Conservation (phyloP, 2,797 vertebrate species). For the Pterois miles region DNA sequence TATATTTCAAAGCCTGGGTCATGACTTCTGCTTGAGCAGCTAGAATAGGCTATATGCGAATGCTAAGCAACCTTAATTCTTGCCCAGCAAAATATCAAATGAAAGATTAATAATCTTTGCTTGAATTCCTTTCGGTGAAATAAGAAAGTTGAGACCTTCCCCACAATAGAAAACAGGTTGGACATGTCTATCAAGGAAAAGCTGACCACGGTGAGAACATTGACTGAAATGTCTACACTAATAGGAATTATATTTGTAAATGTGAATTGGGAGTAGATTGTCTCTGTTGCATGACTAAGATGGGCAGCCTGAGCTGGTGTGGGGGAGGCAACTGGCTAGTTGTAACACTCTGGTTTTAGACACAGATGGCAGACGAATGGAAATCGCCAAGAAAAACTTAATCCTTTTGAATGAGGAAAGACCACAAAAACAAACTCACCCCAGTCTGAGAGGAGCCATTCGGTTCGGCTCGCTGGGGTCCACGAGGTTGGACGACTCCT, state of each 20-base stretch:
- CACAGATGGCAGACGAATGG: slow-evolving; percentile 16
- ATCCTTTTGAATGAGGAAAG: slow-evolving; percentile 10
- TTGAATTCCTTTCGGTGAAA: neutral
- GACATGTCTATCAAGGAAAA: neutral
- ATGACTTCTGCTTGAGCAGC: neutral
- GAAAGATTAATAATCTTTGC: neutral
- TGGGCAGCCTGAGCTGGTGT: slow-evolving; percentile 24
- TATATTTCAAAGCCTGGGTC: neutral
- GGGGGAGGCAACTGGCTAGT: slow-evolving; percentile 15
- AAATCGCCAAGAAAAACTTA: slow-evolving; percentile 8
- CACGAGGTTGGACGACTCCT: slow-evolving; percentile 92
- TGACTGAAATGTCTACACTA: neutral
- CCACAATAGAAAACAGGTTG: neutral
- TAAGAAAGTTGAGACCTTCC: neutral
- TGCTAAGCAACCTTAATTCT: neutral
- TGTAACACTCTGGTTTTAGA: neutral
- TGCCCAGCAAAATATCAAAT: neutral
- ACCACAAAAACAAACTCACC: slow-evolving; percentile 79
- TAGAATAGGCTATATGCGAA: neutral
- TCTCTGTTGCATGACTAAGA: neutral
- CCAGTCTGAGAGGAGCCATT: slow-evolving; percentile 90
- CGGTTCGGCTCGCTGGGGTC: slow-evolving; percentile 91
- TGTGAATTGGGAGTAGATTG: neutral
- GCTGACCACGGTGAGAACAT: neutral
- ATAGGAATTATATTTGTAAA: neutral